These are phyloP conservation scores for Sialis lutaria DNA, from an alignment of 2,888 invertebrate species.

Conservation along the genomic window DNA sequence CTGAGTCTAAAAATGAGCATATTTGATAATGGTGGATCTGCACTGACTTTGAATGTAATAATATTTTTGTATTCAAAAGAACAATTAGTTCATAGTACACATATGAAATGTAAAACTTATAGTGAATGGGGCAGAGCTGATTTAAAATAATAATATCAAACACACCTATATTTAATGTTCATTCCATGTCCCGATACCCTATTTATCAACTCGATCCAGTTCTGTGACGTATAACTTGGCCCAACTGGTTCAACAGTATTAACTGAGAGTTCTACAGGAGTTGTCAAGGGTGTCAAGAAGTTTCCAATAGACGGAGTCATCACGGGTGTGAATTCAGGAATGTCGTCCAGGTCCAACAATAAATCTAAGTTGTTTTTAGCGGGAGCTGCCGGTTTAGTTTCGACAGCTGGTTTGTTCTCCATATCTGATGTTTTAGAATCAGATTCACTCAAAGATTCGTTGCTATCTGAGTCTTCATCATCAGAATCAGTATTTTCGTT, in stretches of 20 bases:
- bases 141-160: too few species aligned
- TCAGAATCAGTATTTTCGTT: slow-evolving; percentile 11
- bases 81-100: too few species aligned
- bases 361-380: slow-evolving; percentile 58
- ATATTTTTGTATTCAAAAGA: too few species aligned
- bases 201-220: slow-evolving; percentile 45
- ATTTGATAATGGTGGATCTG: too few species aligned
- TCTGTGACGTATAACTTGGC: slow-evolving; percentile 38
- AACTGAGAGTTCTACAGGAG: slow-evolving; percentile 9
- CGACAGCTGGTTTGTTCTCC: slow-evolving; percentile 6
- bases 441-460: slow-evolving; percentile 10
- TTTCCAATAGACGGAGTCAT: slow-evolving; percentile 74
- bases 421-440: slow-evolving; percentile 8
- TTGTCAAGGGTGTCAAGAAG: slow-evolving; percentile 44
- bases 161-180: slow-evolving; percentile 27
- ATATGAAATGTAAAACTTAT: too few species aligned
- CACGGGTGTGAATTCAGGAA: slow-evolving; percentile 47
- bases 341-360: slow-evolving; percentile 54
- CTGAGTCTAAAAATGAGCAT: too few species aligned
- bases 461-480: slow-evolving; percentile 14
- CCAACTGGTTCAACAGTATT: slow-evolving; percentile 36
- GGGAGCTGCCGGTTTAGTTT: slow-evolving; percentile 19
- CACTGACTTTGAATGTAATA: too few species aligned
- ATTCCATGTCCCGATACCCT: slow-evolving; percentile 56
- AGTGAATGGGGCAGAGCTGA: too few species aligned